These are phyloP conservation scores for Oreocharis arfaki DNA, from an alignment of 2,113 vertebrate species.

Conservation along the genomic window DNA sequence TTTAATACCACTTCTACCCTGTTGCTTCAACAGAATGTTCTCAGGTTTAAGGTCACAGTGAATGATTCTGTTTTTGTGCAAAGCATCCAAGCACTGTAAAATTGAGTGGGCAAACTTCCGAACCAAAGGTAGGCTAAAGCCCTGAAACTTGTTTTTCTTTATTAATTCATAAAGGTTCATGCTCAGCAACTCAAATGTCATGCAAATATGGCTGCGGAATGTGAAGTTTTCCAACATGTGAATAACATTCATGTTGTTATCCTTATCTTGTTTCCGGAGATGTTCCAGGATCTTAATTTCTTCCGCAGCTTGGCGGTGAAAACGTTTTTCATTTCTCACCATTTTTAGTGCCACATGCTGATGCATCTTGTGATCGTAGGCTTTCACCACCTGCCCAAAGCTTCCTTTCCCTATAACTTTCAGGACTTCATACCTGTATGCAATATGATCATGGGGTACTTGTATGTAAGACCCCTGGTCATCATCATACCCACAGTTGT, in stretches of 20 bases:
- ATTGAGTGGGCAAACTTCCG: conserved; percentile 99
- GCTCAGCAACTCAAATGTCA: conserved; percentile 98
- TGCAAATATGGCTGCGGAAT: conserved; percentile 98
- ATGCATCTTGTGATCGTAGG: conserved; percentile 93
- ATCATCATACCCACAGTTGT: conserved; percentile 93
- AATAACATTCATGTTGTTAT: conserved; percentile 96
- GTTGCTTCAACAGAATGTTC: conserved; percentile 97
- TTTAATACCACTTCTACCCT: conserved; percentile 97
- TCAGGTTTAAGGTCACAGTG: conserved; percentile 99
- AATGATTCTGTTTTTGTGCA: conserved; percentile 98
- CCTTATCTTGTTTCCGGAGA: conserved; percentile 95
- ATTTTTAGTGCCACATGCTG: conserved; percentile 95
- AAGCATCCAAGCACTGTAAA: conserved; percentile 93
- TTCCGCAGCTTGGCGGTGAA: conserved; percentile 96
- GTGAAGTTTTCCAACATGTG: conserved; percentile 99
- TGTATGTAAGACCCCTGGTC: conserved; percentile 98
- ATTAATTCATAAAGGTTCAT: conserved; percentile 99
- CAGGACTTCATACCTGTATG: conserved; percentile 94
- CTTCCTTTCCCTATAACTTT: conserved; percentile 98
- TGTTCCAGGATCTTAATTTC: conserved; percentile 98
- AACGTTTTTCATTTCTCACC: conserved; percentile 98
- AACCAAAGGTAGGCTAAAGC: conserved; percentile 96
- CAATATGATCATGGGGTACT: conserved; percentile 93
- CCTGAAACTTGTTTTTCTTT: conserved; percentile 99
- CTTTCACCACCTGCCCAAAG: conserved; percentile 98